phyloP scores from a whole-genome alignment of 92 coral and sea anemone genomes.

The Epizoanthus illoricatus region DNA sequence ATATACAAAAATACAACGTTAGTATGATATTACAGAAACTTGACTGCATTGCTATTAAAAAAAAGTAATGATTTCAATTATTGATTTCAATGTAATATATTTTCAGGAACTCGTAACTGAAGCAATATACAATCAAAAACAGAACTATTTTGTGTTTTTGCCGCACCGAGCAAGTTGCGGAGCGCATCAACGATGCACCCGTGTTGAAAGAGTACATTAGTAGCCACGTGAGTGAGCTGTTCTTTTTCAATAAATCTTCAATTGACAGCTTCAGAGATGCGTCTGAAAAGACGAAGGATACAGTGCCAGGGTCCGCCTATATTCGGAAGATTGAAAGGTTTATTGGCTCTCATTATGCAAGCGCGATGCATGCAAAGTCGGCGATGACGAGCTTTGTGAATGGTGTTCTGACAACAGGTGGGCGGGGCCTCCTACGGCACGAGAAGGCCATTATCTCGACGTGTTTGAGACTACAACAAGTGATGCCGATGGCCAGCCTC shows the following conservation, averaged over 20 bases:
- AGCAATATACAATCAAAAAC: no score
- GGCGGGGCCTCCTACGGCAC: slow-evolving; percentile 32
- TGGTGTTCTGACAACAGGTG: slow-evolving; percentile 39
- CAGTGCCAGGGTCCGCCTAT: slow-evolving; percentile 44
- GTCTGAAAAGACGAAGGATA: slow-evolving; percentile 34
- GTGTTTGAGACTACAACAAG: slow-evolving; percentile 34
- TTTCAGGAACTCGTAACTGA: no score
- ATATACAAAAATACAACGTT: no score
- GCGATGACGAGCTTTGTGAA: slow-evolving; percentile 43
- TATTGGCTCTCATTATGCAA: slow-evolving; percentile 41
- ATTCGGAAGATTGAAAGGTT: slow-evolving; percentile 7
- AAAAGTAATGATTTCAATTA: no score
- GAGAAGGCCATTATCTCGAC: slow-evolving; percentile 38
- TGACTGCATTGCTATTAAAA: no score
- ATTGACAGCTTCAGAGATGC: slow-evolving; percentile 40
- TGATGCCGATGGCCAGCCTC: slow-evolving; percentile 30
- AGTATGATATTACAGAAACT: no score
- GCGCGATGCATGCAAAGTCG: slow-evolving; percentile 26
- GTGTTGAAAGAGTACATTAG: slow-evolving; percentile 43
- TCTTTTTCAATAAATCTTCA: slow-evolving; percentile 44
- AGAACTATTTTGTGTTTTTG: no score
- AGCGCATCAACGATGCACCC: slow-evolving; percentile 46
- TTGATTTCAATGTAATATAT: no score
- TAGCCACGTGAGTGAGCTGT: slow-evolving; percentile 38
- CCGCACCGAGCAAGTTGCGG: slow-evolving; percentile 32